phyloP scores from a whole-genome alignment of 2,888 invertebrate genomes.

The Bellardia bayeri region DNA sequence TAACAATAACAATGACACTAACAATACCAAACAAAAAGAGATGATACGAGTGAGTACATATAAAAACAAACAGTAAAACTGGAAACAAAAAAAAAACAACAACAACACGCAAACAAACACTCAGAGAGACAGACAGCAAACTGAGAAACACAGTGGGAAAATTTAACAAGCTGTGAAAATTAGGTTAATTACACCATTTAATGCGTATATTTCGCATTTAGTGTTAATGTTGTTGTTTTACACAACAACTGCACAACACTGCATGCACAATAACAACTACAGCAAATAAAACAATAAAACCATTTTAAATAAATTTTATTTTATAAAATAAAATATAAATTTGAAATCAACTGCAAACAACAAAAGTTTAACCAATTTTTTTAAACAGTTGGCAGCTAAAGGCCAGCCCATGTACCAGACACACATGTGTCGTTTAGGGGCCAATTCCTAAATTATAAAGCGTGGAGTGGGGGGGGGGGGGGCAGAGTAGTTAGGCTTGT shows the following conservation, averaged over 20 bases:
- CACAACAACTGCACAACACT: neutral
- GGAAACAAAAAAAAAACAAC: neutral
- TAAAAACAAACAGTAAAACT: no score
- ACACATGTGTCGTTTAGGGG: conserved; percentile 10
- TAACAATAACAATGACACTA: neutral
- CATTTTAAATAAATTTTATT: conserved; percentile 43
- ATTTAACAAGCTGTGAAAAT: conserved; percentile 72
- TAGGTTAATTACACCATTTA: conserved; percentile 70
- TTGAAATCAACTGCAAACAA: conserved; percentile 3
- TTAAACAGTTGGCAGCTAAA: conserved; percentile 63
- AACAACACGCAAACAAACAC: neutral
- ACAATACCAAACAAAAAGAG: conserved; percentile 11
- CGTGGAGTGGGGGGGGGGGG: no score
- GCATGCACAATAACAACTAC: neutral
- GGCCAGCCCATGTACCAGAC: conserved; percentile 10
- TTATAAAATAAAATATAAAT: conserved; percentile 27
- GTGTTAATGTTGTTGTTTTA: conserved; percentile 37
- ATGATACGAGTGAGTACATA: conserved; percentile 25
- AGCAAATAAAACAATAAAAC: conserved; percentile 50
- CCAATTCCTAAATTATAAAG: conserved; percentile 4
- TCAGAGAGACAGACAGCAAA: neutral
- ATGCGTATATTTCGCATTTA: conserved; percentile 37
- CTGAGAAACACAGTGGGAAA: conserved; percentile 53
- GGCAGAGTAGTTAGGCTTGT: no score
- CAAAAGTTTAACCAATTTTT: conserved; percentile 58